Percentiles rank a stretch among this genome's conserved stretches.
Conservation (phyloP, 1,140 invertebrate species). For the Carposina sasakii region DNA sequence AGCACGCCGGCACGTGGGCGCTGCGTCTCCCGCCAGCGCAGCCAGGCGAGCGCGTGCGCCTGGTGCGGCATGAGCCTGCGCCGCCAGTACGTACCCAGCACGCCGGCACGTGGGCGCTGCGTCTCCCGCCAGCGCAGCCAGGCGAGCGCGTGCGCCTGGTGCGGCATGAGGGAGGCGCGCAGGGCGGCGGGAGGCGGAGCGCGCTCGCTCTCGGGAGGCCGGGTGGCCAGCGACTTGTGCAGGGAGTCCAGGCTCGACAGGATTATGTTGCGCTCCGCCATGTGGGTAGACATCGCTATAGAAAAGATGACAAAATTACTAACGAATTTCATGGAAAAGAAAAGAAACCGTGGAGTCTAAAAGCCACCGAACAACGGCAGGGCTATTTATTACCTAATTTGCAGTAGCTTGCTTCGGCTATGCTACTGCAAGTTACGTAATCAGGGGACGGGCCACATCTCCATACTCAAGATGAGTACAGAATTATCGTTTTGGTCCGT, state of each 20-base stretch:
- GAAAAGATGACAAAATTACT: slow-evolving; percentile 13
- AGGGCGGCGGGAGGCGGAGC: slow-evolving; percentile 76
- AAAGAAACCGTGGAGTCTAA: neutral
- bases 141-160: slow-evolving; percentile 89
- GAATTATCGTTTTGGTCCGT: too few species aligned
- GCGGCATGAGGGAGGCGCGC: slow-evolving; percentile 82
- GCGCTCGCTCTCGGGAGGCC: slow-evolving; percentile 75
- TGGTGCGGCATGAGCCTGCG: slow-evolving; percentile 90
- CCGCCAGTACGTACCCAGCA: slow-evolving; percentile 71
- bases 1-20: slow-evolving; percentile 86
- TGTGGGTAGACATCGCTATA: slow-evolving; percentile 75
- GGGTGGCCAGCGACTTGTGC: slow-evolving; percentile 79
- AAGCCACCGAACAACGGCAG: neutral
- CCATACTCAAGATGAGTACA: too few species aligned
- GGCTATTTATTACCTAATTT: too few species aligned
- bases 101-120: slow-evolving; percentile 87
- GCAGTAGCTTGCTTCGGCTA: too few species aligned
- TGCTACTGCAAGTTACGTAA: too few species aligned
- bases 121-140: slow-evolving; percentile 93
- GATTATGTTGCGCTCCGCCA: slow-evolving; percentile 78
- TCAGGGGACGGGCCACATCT: too few species aligned
- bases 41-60: slow-evolving; percentile 88
- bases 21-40: slow-evolving; percentile 90
- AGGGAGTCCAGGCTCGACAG: slow-evolving; percentile 81
- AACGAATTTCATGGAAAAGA: too few species aligned